Conservation (phyloP, 2,113 vertebrate species). For the Antechinus flavipes region DNA sequence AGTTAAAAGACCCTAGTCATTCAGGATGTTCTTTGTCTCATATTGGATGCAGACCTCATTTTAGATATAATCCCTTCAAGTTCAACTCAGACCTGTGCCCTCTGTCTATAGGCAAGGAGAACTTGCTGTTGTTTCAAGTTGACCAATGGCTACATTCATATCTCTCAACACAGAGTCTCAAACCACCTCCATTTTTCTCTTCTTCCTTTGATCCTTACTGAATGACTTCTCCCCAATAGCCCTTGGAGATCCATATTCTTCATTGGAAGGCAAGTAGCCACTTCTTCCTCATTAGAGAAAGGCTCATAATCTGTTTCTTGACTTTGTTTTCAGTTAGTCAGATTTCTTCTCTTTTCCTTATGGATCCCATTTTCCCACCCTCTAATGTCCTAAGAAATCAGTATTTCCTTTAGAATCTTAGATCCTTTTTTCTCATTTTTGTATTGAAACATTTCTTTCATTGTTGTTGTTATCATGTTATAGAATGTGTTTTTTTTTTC, state of each 20-base stretch:
- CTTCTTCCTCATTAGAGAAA: not conserved
- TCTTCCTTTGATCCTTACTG: not conserved
- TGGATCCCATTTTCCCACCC: not conserved
- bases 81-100: too few species aligned
- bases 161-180: not conserved
- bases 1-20: too few species aligned
- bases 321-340: not conserved
- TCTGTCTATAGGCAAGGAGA: too few species aligned
- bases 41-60: too few species aligned
- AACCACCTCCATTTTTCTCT: not conserved
- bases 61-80: too few species aligned
- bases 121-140: not conserved
- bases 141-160: not conserved
- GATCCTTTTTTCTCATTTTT: not conserved
- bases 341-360: not conserved
- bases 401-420: not conserved
- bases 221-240: not conserved
- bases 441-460: not conserved
- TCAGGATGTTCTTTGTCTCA: too few species aligned
- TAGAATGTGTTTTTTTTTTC: not conserved
- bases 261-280: not conserved
- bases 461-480: not conserved
- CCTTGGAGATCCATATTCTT: not conserved
- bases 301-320: not conserved
- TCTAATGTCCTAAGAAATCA: not conserved